A percentile compares a stretch with the other conserved stretches of the same genome.
Evolutionary conservation across 2,113 vertebrate species (phyloP).

Genomic region (Proterorhinus semilunaris): DNA sequence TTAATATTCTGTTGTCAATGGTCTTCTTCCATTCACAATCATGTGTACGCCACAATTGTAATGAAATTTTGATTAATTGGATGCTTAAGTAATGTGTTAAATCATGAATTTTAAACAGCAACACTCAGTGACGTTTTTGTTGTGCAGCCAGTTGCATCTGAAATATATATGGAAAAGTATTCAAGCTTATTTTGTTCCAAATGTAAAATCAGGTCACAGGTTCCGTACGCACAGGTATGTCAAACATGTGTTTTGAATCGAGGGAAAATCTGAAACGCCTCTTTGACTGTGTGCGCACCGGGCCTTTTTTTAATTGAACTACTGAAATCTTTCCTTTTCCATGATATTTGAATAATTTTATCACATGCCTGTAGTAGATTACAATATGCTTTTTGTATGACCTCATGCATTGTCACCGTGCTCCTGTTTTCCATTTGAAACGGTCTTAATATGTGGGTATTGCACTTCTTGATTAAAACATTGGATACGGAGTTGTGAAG

Average conservation of each 20-base stretch:
- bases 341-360: neutral
- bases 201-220: neutral
- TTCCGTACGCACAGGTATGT: neutral
- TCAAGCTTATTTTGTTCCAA: neutral
- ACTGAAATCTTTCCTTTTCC: neutral
- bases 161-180: conserved; percentile 4
- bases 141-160: neutral
- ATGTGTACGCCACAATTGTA: neutral
- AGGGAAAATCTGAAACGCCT: neutral
- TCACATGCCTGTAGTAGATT: conserved; percentile 2
- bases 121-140: neutral
- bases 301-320: neutral
- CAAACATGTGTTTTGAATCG: neutral
- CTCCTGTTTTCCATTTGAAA: neutral
- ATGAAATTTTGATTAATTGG: neutral
- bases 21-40: conserved; percentile 14
- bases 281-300: neutral
- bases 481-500: neutral
- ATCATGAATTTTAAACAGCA: neutral
- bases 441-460: conserved; percentile 3
- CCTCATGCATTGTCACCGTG: neutral
- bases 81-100: neutral
- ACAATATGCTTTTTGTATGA: neutral
- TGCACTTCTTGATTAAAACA: conserved; percentile 11
- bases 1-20: conserved; percentile 29